Evolutionary conservation across 1,140 invertebrate genomes (phyloP), one percentile per base, ranked within the genome.

Genomic region (Drosophila mayri): DNA sequence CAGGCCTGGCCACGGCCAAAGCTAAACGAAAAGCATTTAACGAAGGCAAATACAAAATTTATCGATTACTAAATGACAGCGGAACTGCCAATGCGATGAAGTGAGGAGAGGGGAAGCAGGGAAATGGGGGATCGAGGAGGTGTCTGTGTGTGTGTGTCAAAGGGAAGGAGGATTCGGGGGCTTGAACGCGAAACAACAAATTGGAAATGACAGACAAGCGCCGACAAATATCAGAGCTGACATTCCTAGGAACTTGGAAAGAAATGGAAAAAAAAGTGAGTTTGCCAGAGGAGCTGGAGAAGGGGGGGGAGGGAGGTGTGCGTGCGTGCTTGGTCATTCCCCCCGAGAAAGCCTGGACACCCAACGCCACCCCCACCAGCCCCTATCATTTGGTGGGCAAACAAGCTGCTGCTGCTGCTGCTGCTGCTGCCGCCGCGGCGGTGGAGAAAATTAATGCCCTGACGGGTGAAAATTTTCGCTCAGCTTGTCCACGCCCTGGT

Each of bases 121-220:
- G 30, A 12, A 32, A 11, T 14, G 22, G n/a, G 25, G 46, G 25
- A 49, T 49, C 40, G 28, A 35, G 18, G 1, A 11, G 4, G 25
- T 12, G 30, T 32, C 55, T 37, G 30, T 62, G 22, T 3, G 32
- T 12, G 30, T 32, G 58, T 40, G n/a, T 47, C 35, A 58, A 49
- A 52, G 55, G 37, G 38, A 37, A 4, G 10, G 9, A 18, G 25
- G 14, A 28, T 16, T 18, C 18, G 20, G 32, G 32, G 28, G 18
- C 41, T 20, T 18, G 41, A 66, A 80, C 40, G 57, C 32, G 65
- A 30, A 76, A 76, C 62, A 76, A 68, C 80, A 83, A 86, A 83
- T 83, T 88, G 76, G 76, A 88, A 84, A 74, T 83, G 84, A 86
- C 84, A 76, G 84, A 86, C 83, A 87, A 86, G 62, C 83, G 83